Evolutionary conservation across 2,797 vertebrate genomes (phyloP).

Genomic region (Austrolebias charrua): DNA sequence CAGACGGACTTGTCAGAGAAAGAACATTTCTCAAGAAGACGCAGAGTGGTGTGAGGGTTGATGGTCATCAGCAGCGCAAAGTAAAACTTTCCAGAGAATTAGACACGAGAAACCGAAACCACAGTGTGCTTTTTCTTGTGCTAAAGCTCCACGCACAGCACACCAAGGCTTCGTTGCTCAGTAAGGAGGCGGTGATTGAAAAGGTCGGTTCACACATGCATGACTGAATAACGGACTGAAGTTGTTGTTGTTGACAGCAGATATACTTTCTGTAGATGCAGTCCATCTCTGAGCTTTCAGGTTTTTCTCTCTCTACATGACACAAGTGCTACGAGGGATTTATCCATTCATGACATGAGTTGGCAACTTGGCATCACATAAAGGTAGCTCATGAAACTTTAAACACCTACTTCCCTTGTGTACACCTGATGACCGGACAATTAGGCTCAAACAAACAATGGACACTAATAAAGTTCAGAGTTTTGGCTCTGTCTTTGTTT

Average conservation of each 20-base stretch:
- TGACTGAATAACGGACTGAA: conserved; percentile 40
- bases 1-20: conserved; percentile 60
- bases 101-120: conserved; percentile 30
- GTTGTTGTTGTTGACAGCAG: conserved; percentile 33
- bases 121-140: conserved; percentile 11
- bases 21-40: conserved; percentile 63
- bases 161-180: conserved; percentile 26
- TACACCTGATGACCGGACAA: conserved; percentile 18
- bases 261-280: conserved; percentile 24
- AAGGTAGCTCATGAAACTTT: conserved; percentile 48
- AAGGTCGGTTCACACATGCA: conserved; percentile 49
- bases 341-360: conserved; percentile 23
- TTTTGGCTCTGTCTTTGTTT: conserved; percentile 10
- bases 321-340: conserved; percentile 34
- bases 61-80: conserved; percentile 38
- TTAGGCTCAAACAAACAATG: conserved; percentile 17
- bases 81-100: conserved; percentile 55
- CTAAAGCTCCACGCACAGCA: conserved; percentile 24
- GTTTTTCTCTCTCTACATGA: neutral
- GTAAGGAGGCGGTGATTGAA: conserved; percentile 28
- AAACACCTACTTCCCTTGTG: conserved; percentile 17
- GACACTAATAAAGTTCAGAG: conserved; percentile 3
- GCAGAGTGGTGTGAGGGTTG: conserved; percentile 32
- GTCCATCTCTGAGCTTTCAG: conserved; percentile 24
- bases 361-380: conserved; percentile 34